A percentile compares a stretch with the other conserved stretches of the same genome.
Evolutionary conservation across 2,888 invertebrate species (phyloP).

Genomic region (Thysanoteuthis rhombus): DNA sequence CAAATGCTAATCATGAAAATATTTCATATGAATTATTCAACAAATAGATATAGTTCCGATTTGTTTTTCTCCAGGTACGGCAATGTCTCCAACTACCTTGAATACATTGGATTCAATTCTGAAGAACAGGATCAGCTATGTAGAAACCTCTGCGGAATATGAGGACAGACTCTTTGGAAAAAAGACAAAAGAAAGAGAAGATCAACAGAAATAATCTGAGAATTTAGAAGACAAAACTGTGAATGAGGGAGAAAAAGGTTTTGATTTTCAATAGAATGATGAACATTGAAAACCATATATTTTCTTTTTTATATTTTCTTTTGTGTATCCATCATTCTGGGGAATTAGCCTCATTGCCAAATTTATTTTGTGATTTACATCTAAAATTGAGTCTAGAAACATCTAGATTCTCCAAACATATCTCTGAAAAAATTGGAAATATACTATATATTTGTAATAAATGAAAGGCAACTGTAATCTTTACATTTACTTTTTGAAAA

Average conservation of each 20-base stretch:
- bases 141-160: constrained; percentile 41
- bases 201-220: background rate
- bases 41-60: background rate
- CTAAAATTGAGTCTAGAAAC: no score
- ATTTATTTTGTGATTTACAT: no score
- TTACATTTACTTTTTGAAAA: no score
- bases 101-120: constrained; percentile 52
- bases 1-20: no score
- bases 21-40: background rate
- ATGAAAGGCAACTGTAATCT: no score
- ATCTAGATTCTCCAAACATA: no score
- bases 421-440: no score
- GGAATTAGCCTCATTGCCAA: no score
- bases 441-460: no score
- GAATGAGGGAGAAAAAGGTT: background rate
- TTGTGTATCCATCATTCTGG: no score
- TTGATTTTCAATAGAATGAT: background rate
- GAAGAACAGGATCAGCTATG: constrained; percentile 49
- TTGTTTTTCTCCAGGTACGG: constrained; percentile 49
- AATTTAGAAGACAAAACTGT: background rate
- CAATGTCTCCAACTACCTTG: constrained; percentile 50
- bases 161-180: constrained; percentile 34
- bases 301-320: background rate
- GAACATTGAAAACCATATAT: background rate
- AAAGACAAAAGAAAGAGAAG: constrained; percentile 34